These are phyloP conservation scores for Lampris incognitus DNA, from an alignment of 2,113 vertebrate species.

Conservation along the genomic window DNA sequence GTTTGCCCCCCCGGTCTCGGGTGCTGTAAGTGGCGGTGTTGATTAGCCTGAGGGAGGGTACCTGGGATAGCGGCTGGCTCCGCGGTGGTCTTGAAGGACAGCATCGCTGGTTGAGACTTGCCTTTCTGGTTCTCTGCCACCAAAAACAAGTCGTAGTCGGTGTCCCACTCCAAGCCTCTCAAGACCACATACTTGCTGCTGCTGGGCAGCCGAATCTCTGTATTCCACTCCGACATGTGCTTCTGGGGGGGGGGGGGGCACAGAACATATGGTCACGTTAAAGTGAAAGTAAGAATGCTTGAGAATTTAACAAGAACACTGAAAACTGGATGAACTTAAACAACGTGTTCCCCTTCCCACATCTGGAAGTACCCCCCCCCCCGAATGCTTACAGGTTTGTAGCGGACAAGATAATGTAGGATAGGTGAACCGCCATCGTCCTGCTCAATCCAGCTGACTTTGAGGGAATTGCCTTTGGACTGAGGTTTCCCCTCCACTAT, in stretches of 20 bases:
- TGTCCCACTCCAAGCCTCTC: constrained; percentile 91
- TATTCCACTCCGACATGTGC: constrained; percentile 88
- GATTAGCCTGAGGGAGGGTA: constrained; percentile 68
- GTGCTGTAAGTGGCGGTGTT: constrained; percentile 35
- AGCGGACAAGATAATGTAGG: constrained; percentile 92
- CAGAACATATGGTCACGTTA: background rate
- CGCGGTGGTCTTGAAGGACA: constrained; percentile 88
- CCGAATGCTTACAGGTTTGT: constrained; percentile 90
- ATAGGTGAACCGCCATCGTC: constrained; percentile 97
- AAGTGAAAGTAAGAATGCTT: background rate
- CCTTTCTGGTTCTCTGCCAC: constrained; percentile 95
- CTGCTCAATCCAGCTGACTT: constrained; percentile 93
- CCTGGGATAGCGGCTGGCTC: constrained; percentile 94
- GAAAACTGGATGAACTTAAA: background rate
- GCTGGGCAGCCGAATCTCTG: constrained; percentile 90
- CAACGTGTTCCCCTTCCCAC: background rate
- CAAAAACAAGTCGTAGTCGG: constrained; percentile 92
- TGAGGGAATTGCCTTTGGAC: constrained; percentile 92
- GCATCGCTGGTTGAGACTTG: constrained; percentile 87
- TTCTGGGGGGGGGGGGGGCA: constrained; percentile 73
- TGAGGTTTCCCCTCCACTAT: constrained; percentile 89
- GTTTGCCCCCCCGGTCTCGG: constrained; percentile 53
- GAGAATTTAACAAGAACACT: too few species aligned
- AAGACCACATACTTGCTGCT: constrained; percentile 88
- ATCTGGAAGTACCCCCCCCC: background rate